Conservation (phyloP, 2,888 invertebrate species). For the Drepana falcataria region DNA sequence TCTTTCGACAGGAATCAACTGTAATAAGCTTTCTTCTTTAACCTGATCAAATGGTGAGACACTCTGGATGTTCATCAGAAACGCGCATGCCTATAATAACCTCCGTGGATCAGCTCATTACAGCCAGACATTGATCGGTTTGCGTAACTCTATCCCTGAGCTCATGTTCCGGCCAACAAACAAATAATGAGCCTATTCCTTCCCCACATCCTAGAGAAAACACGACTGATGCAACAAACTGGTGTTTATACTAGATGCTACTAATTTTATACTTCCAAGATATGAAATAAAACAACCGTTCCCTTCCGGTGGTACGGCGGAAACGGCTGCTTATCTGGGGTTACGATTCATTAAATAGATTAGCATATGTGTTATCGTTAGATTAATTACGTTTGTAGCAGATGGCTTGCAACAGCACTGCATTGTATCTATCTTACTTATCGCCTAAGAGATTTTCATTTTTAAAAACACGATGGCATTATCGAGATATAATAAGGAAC, state of each 20-base stretch:
- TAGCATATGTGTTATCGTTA: background rate
- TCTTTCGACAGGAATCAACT: no score
- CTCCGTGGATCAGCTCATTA: no score
- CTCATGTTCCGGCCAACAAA: background rate
- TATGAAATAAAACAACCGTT: background rate
- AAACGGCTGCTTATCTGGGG: background rate
- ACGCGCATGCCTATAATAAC: no score
- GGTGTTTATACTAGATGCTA: background rate
- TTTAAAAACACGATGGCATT: no score
- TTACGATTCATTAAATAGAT: background rate
- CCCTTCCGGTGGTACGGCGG: background rate
- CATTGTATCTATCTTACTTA: no score
- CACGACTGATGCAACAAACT: background rate
- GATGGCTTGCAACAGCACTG: background rate
- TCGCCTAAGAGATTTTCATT: no score
- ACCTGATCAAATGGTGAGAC: no score
- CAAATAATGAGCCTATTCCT: background rate
- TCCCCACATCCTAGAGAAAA: background rate
- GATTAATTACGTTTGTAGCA: background rate
- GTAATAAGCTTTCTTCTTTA: no score
- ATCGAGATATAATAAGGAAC: no score
- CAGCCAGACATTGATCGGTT: no score
- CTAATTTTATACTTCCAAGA: background rate
- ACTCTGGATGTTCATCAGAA: no score
- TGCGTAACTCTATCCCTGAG: no score